Evolutionary conservation across 2,888 invertebrate species (phyloP).

Genomic region (Merodon equestris): DNA sequence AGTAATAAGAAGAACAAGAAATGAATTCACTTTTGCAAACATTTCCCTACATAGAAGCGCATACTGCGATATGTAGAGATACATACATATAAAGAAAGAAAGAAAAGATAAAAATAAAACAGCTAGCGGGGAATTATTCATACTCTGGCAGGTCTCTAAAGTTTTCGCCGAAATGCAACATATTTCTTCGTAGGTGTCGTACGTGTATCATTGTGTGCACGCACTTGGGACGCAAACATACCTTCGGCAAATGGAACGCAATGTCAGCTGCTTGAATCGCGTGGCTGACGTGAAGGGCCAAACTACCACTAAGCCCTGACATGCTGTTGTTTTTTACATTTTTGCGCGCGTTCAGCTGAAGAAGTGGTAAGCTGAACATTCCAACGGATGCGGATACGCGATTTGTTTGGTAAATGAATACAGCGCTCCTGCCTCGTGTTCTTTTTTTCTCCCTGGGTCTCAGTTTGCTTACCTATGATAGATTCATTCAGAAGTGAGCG

Average conservation of each 20-base stretch:
- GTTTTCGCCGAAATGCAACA: slow-evolving; percentile 45
- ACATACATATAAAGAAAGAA: background rate
- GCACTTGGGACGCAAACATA: slow-evolving; percentile 48
- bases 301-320: background rate
- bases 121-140: slow-evolving; percentile 54
- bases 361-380: slow-evolving; percentile 47
- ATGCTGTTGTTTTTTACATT: background rate
- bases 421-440: slow-evolving; percentile 2
- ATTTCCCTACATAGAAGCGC: slow-evolving; percentile 19
- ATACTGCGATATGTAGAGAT: slow-evolving; percentile 8
- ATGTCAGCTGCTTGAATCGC: slow-evolving; percentile 29
- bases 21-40: slow-evolving; percentile 53
- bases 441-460: slow-evolving; percentile 1
- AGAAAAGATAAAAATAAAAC: slow-evolving; percentile 19
- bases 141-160: slow-evolving; percentile 63
- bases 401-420: slow-evolving; percentile 54
- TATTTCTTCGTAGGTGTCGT: too few relatives aligned
- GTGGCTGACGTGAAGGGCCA: slow-evolving; percentile 31
- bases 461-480: slow-evolving; percentile 47
- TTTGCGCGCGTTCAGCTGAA: background rate
- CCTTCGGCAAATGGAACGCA: slow-evolving; percentile 47
- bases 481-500: slow-evolving; percentile 43
- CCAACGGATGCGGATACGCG: slow-evolving; percentile 65
- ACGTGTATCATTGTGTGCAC: slow-evolving; percentile 22
- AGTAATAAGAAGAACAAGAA: slow-evolving; percentile 43